phyloP scores from a whole-genome alignment of 30 jellyfish, hydroid and myxozoan species.

The Hydractinia symbiolongicarpus region DNA sequence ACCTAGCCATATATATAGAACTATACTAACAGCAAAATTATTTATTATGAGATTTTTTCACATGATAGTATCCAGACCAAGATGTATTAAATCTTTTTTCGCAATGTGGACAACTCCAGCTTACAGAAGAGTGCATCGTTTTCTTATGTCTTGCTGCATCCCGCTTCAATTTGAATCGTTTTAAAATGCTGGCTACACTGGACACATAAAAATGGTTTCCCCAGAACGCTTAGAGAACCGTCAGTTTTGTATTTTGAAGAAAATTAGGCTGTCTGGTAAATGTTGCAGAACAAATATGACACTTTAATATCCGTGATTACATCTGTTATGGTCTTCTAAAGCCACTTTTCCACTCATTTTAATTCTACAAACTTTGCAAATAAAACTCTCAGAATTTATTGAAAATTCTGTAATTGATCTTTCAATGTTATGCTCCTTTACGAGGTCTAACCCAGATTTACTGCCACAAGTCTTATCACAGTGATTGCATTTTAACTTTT shows the following conservation, averaged over 20 bases:
- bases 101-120: background rate
- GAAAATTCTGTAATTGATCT: background rate
- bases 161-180: slow-evolving; percentile 3
- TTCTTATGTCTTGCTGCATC: slow-evolving; percentile 7
- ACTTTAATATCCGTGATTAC: background rate
- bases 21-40: too few relatives aligned
- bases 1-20: too few relatives aligned
- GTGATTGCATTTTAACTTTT: background rate
- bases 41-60: background rate
- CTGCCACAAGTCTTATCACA: slow-evolving; percentile 1
- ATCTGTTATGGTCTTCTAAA: background rate
- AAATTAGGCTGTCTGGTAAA: background rate
- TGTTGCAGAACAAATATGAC: background rate
- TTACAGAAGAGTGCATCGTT: background rate
- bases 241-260: background rate
- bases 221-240: background rate
- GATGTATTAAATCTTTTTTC: background rate
- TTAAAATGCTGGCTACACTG: too few relatives aligned
- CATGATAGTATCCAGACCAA: slow-evolving; percentile 9
- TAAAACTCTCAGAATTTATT: background rate
- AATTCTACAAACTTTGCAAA: background rate
- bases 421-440: background rate
- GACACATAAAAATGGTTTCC: background rate
- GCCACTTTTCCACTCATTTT: slow-evolving; percentile 1
- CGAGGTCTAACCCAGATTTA: slow-evolving; percentile 4